These are phyloP conservation scores for Diachasmimorpha longicaudata DNA, from an alignment of 1,140 invertebrate species.

Conservation along the genomic window DNA sequence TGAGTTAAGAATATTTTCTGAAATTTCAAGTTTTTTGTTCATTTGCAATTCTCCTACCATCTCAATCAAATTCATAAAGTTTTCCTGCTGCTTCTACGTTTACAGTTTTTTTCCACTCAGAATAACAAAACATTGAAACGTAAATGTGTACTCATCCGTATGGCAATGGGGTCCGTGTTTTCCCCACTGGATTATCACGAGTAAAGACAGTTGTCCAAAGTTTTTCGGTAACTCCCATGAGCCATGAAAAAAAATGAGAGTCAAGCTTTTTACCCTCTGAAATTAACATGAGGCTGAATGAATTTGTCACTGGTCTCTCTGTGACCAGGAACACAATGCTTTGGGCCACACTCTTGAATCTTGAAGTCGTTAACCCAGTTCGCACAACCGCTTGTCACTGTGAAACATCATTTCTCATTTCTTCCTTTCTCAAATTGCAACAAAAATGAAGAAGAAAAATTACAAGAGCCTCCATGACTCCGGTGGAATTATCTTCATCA, in stretches of 20 bases:
- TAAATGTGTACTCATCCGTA: not conserved
- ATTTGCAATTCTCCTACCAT: no score
- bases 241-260: not conserved
- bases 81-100: not conserved
- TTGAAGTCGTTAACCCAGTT: constrained; percentile 28
- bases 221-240: not conserved
- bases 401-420: constrained; percentile 1
- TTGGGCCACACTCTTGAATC: constrained; percentile 17
- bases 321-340: not conserved
- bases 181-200: not conserved
- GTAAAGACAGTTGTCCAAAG: not conserved
- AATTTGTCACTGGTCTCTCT: not conserved
- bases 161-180: not conserved
- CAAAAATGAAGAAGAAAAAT: not conserved
- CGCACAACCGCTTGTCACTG: constrained; percentile 19
- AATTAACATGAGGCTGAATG: not conserved
- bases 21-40: no score
- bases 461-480: not conserved
- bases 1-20: no score
- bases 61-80: not conserved
- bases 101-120: not conserved
- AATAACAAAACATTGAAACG: not conserved
- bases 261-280: not conserved
- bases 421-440: not conserved
- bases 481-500: not conserved